Conservation (phyloP, 2,113 vertebrate genomes). For the Erythrolamprus reginae region DNA sequence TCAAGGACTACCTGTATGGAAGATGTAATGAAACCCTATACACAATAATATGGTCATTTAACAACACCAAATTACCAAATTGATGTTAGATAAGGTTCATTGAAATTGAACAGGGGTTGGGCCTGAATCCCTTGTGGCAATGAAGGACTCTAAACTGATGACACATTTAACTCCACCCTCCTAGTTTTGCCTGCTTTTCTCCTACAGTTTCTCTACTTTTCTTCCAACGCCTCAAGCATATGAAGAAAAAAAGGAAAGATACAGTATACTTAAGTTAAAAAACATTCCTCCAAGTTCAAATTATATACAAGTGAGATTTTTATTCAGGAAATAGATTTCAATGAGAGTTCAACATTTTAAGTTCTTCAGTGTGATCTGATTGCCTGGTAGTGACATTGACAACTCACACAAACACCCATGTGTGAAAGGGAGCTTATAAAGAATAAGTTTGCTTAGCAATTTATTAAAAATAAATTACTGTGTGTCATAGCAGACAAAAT, state of each 20-base stretch:
- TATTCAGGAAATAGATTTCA: conserved; percentile 54
- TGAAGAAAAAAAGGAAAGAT: neutral
- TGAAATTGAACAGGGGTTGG: neutral
- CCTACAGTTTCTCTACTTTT: neutral
- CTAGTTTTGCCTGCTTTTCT: neutral
- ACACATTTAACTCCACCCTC: neutral
- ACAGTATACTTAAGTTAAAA: no score
- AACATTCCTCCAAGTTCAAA: conserved; percentile 33
- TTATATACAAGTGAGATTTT: conserved; percentile 44
- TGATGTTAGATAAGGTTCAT: neutral
- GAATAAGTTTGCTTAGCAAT: conserved; percentile 54
- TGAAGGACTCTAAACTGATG: neutral
- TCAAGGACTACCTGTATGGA: neutral
- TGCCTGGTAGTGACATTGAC: conserved; percentile 33
- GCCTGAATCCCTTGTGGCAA: neutral
- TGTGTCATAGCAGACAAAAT: conserved; percentile 59
- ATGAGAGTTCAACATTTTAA: conserved; percentile 55
- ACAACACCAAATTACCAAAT: neutral
- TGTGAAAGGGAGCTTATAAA: conserved; percentile 40
- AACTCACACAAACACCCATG: conserved; percentile 39
- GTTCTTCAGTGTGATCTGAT: conserved; percentile 41
- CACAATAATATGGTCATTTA: neutral
- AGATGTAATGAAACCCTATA: neutral
- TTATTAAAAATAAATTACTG: conserved; percentile 47
- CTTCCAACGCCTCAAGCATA: neutral